phyloP scores from a whole-genome alignment of 1,140 invertebrate species.

The Drosophila lini region DNA sequence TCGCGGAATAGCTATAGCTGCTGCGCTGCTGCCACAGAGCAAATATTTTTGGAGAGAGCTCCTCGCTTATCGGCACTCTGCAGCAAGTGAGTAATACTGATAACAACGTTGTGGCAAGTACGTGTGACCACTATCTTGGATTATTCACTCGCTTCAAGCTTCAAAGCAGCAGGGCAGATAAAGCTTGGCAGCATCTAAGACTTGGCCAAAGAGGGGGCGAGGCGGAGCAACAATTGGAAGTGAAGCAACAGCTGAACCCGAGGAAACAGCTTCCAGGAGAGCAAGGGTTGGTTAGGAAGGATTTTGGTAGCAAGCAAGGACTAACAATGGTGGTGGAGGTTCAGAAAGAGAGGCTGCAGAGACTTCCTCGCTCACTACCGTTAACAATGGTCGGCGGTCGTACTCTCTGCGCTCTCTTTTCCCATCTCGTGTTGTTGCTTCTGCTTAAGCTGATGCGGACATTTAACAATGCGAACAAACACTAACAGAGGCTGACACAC shows the following conservation, averaged over 20 bases:
- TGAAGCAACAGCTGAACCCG: slow-evolving; percentile 38
- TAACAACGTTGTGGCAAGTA: slow-evolving; percentile 8
- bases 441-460: slow-evolving; percentile 35
- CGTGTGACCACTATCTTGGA: not conserved
- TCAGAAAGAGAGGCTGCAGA: slow-evolving; percentile 12
- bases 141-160: not conserved
- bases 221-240: slow-evolving; percentile 15
- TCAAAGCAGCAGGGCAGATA: not conserved
- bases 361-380: slow-evolving; percentile 12
- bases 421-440: slow-evolving; percentile 20
- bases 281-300: slow-evolving; percentile 36
- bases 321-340: slow-evolving; percentile 4
- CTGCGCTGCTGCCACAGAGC: slow-evolving; percentile 52
- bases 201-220: not conserved
- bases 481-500: slow-evolving; percentile 24
- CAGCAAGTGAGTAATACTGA: slow-evolving; percentile 40
- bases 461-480: slow-evolving; percentile 79
- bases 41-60: slow-evolving; percentile 36
- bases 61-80: slow-evolving; percentile 32
- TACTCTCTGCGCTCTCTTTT: slow-evolving; percentile 12
- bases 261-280: slow-evolving; percentile 26
- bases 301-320: slow-evolving; percentile 24
- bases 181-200: slow-evolving; percentile 2
- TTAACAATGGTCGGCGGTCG: slow-evolving; percentile 57
- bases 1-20: slow-evolving; percentile 23